Evolutionary conservation across 2,888 invertebrate species (phyloP).

Genomic region (Drosophila phalerata): DNA sequence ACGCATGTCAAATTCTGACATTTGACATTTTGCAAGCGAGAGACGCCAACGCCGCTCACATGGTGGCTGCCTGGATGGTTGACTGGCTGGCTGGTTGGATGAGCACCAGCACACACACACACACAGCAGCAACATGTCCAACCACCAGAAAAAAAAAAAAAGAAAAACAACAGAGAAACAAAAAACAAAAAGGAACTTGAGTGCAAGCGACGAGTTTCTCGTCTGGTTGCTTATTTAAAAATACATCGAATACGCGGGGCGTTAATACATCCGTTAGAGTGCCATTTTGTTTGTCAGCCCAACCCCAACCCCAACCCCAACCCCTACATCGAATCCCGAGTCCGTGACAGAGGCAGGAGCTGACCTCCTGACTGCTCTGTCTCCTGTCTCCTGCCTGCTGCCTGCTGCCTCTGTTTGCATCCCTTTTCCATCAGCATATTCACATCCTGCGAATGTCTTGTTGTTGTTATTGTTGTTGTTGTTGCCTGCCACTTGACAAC

Average conservation of each 20-base stretch:
- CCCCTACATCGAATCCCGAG: not conserved
- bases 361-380: constrained; percentile 29
- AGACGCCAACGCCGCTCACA: constrained; percentile 59
- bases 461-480: not conserved
- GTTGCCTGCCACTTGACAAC: constrained; percentile 80
- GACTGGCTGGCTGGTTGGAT: constrained; percentile 68
- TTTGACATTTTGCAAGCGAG: constrained; percentile 85
- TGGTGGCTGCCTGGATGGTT: constrained; percentile 63
- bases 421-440: constrained; percentile 55
- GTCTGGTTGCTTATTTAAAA: constrained; percentile 60
- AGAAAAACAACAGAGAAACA: not conserved
- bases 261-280: constrained; percentile 81
- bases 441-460: constrained; percentile 46
- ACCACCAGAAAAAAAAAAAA: constrained; percentile 50
- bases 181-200: constrained; percentile 56
- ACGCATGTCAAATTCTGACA: constrained; percentile 86
- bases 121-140: constrained; percentile 37
- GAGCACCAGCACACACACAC: constrained; percentile 41
- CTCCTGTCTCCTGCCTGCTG: constrained; percentile 22
- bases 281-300: constrained; percentile 63
- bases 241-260: constrained; percentile 59
- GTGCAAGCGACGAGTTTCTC: constrained; percentile 65
- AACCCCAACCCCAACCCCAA: not conserved
- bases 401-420: constrained; percentile 31
- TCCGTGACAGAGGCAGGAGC: constrained; percentile 20